phyloP scores from a whole-genome alignment of 2,888 invertebrate genomes.

The Hypselothyrea guttata region DNA sequence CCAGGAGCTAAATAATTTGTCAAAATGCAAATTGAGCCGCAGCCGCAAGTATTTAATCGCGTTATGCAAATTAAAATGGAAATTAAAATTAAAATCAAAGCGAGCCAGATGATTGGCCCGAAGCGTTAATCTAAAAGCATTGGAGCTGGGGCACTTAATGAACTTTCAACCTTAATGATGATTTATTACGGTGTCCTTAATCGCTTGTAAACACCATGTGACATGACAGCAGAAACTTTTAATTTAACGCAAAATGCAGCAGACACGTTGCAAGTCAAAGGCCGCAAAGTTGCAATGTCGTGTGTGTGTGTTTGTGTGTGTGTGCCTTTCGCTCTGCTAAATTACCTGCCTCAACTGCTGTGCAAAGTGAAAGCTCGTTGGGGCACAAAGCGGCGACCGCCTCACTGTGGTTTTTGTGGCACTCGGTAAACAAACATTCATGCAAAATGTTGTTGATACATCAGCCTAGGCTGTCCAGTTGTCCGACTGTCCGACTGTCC shows the following conservation, averaged over 20 bases:
- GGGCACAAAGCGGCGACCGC: conserved; percentile 7
- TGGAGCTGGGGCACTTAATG: conserved; percentile 42
- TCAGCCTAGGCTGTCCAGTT: background rate
- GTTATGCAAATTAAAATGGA: conserved; percentile 58
- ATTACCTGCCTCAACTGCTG: conserved; percentile 33
- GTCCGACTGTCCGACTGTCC: background rate
- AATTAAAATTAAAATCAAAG: conserved; percentile 46
- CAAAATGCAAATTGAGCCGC: too few relatives aligned
- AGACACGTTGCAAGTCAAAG: conserved; percentile 29
- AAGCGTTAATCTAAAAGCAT: conserved; percentile 30
- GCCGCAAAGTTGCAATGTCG: conserved; percentile 23
- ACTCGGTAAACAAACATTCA: conserved; percentile 37
- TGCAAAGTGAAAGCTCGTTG: conserved; percentile 49
- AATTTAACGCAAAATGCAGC: conserved; percentile 26
- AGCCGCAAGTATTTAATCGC: conserved; percentile 58
- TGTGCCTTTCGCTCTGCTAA: conserved; percentile 23
- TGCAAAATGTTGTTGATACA: background rate
- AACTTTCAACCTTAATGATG: conserved; percentile 60
- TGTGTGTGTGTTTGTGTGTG: conserved; percentile 12
- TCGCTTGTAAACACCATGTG: conserved; percentile 46
- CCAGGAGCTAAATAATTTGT: conserved; percentile 47
- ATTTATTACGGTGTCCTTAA: conserved; percentile 64
- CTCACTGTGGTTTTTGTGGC: conserved; percentile 42
- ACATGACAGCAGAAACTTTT: conserved; percentile 27
- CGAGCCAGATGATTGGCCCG: conserved; percentile 23